Evolutionary conservation across 2,888 invertebrate species (phyloP), one percentile per base, ranked within the genome.

Genomic region (Esperia sulphurella): DNA sequence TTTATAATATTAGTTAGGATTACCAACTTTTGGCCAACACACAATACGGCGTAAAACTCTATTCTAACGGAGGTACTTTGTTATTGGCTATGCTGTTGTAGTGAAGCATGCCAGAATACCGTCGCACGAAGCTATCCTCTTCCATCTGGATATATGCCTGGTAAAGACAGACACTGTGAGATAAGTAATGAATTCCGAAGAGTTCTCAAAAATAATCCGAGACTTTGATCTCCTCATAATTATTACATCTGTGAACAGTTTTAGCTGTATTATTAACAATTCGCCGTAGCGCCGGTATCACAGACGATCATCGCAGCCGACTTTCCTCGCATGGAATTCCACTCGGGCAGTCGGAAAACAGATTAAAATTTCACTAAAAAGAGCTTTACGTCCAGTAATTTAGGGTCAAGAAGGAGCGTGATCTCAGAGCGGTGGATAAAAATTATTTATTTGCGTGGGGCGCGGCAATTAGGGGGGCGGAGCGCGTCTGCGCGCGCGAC

Each of bases 381-480:
- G 67, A 76, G 60, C 71, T 76, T 73, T 76, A 76, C 75, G 79
- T 72, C 69, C 68, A 75, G 76, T 79, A 80, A 83, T 86, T 82
- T 84, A 75, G 80, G 87, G 85, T 85, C 83, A 85, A 79, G 79
- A 75, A 75, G 79, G 76, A 76, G 77, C 82, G 75, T 82, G 83
- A 83, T 81, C 81, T 75, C 75, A 62, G 61, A 70, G 65, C 59
- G 70, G 69, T 68, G 83, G 75, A 84, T 86, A 88, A 88, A 88
- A 88, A 86, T 79, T 85, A 89, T 87, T 86, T 87, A 86, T 88
- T 87, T 88, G 87, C 85, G 86, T 87, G 87, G 84, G 83, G 82
- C 80, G 81, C 79, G 76, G 84, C 86, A 90, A 90, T 90, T 89
- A 90, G 85, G 84, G 77, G 78, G 89, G 90, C 86, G 89, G 86